Evolutionary conservation across 2,113 vertebrate species (phyloP).

Genomic region (Gymnorhina tibicen): DNA sequence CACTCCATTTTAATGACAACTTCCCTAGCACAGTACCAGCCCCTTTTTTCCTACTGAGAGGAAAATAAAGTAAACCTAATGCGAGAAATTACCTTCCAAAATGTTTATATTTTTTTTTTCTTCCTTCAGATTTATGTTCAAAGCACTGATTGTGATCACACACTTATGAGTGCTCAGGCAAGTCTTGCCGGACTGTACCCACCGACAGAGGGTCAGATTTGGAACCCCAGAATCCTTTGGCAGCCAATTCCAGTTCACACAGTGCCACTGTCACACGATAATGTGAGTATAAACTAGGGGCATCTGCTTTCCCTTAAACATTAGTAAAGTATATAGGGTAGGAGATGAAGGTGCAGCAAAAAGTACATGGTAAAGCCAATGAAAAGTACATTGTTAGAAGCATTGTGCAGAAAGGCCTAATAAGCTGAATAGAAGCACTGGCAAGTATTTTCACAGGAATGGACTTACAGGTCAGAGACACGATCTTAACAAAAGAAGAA

Average conservation of each 20-base stretch:
- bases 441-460: not conserved
- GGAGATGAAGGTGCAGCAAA: not conserved
- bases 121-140: conserved; percentile 75
- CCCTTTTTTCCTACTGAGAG: not conserved
- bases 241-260: conserved; percentile 82
- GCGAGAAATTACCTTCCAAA: not conserved
- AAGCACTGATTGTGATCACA: conserved; percentile 82
- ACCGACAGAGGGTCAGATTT: conserved; percentile 50
- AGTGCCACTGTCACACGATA: conserved; percentile 69
- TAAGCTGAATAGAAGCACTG: not conserved
- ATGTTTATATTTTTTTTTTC: not conserved
- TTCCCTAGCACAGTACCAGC: not conserved
- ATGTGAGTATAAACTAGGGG: conserved; percentile 55
- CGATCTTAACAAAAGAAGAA: not conserved
- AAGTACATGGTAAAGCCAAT: not conserved
- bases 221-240: conserved; percentile 75
- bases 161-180: conserved; percentile 80
- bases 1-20: not conserved
- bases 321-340: not conserved
- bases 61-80: not conserved
- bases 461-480: not conserved
- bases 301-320: not conserved
- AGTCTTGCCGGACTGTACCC: conserved; percentile 80
- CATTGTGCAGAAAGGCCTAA: not conserved
- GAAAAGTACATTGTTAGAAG: not conserved